Evolutionary conservation across 1,140 invertebrate genomes (phyloP).

Genomic region (Camponotus floridanus): DNA sequence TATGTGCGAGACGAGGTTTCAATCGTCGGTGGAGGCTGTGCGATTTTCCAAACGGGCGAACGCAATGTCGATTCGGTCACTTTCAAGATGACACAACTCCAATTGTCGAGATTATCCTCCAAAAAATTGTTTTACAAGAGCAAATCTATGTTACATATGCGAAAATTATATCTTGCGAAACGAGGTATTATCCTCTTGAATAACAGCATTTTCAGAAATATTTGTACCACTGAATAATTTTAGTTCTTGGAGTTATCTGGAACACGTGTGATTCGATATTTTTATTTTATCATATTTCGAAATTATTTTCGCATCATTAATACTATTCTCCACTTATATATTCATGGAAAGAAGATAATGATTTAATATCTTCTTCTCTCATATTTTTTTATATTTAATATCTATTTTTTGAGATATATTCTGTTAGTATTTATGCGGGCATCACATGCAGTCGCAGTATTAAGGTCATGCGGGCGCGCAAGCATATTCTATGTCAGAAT

Average conservation of each 20-base stretch:
- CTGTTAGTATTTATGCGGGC: not conserved
- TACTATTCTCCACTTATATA: not conserved
- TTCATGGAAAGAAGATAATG: not conserved
- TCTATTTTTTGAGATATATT: slow-evolving; percentile 17
- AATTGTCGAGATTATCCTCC: not conserved
- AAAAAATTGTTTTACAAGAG: too few relatives aligned
- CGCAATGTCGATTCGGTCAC: not conserved
- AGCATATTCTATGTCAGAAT: slow-evolving; percentile 8
- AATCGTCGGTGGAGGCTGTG: not conserved
- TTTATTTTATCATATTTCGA: too few relatives aligned
- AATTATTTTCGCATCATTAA: too few relatives aligned
- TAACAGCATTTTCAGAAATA: too few relatives aligned
- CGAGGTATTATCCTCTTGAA: too few relatives aligned
- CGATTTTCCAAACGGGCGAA: not conserved
- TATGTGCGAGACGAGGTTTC: not conserved
- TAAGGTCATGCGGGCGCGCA: slow-evolving; percentile 33
- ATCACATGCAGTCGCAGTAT: slow-evolving; percentile 10
- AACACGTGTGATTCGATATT: too few relatives aligned
- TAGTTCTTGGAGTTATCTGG: too few relatives aligned
- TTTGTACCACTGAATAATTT: too few relatives aligned
- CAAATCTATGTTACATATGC: too few relatives aligned
- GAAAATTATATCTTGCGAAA: too few relatives aligned
- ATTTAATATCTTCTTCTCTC: not conserved
- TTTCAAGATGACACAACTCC: not conserved
- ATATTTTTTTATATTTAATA: not conserved